A percentile compares a stretch with the other conserved stretches of the same genome.
Conservation (phyloP, 2,113 vertebrate genomes). For the Rousettus leschenaultii region DNA sequence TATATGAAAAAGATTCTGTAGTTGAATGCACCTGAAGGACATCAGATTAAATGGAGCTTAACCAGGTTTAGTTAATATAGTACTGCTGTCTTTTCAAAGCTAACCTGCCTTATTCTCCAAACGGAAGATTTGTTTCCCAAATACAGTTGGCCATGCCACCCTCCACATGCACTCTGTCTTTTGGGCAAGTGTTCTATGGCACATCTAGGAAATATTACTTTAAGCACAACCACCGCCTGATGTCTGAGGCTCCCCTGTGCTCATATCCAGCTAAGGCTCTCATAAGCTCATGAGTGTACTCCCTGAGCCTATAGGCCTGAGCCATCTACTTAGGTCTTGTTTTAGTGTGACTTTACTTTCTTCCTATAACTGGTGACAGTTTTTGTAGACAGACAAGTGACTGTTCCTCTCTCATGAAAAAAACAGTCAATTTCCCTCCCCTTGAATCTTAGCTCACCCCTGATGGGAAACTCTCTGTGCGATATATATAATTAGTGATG, state of each 20-base stretch:
- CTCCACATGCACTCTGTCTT: neutral
- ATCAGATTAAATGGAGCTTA: neutral
- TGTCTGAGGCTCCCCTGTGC: no score
- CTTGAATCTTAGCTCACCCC: no score
- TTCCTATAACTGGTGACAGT: neutral
- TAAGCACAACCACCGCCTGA: neutral
- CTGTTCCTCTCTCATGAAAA: neutral
- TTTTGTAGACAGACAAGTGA: neutral
- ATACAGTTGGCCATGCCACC: neutral
- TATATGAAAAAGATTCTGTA: neutral
- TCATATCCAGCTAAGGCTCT: neutral
- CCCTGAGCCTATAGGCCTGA: neutral
- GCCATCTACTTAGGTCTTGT: neutral
- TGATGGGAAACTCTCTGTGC: neutral
- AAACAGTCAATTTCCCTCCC: no score
- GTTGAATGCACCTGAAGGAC: neutral
- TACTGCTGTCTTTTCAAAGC: neutral
- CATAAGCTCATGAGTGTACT: neutral
- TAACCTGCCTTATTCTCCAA: neutral
- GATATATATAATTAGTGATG: neutral
- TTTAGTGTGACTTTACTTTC: neutral
- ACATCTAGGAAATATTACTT: neutral
- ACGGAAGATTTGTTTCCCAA: neutral
- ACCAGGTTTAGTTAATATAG: neutral
- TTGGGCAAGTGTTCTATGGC: neutral